Evolutionary conservation across 2,113 vertebrate species (phyloP).

Genomic region (Gulo gulo): DNA sequence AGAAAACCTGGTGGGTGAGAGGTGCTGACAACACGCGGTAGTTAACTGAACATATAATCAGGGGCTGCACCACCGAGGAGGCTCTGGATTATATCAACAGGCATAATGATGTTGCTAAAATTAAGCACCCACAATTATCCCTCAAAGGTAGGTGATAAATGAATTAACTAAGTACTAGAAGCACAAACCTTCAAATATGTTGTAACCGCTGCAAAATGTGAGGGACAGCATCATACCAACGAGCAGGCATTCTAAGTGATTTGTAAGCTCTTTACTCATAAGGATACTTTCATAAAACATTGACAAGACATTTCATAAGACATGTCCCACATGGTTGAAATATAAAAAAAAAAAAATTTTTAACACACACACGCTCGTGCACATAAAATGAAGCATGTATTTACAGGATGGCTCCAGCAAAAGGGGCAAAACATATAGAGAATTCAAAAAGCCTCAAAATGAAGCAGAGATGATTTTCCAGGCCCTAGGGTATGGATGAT

Average conservation of each 20-base stretch:
- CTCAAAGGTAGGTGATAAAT: conserved; percentile 75
- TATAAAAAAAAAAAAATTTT: background rate
- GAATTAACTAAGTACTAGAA: conserved; percentile 70
- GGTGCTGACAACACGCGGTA: conserved; percentile 41
- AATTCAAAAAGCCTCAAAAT: background rate
- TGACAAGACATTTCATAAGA: background rate
- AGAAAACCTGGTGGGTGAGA: conserved; percentile 55
- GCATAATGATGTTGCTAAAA: conserved; percentile 78
- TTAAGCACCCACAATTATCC: conserved; percentile 77
- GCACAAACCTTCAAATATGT: conserved; percentile 69
- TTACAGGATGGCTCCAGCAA: background rate
- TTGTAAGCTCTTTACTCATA: background rate
- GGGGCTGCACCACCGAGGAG: conserved; percentile 49
- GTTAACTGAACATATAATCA: conserved; percentile 76
- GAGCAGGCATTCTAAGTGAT: background rate
- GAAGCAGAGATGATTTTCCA: background rate
- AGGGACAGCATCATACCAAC: background rate
- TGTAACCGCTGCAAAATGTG: background rate
- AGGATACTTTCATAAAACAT: background rate
- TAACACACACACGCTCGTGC: background rate
- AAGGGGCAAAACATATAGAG: background rate
- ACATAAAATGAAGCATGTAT: background rate
- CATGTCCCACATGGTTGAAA: background rate
- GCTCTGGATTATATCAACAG: conserved; percentile 75
- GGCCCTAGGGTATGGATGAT: background rate